Evolutionary conservation across 2,888 invertebrate species (phyloP), one percentile per base, ranked within the genome.

Genomic region (Chrysotoxum bicinctum): DNA sequence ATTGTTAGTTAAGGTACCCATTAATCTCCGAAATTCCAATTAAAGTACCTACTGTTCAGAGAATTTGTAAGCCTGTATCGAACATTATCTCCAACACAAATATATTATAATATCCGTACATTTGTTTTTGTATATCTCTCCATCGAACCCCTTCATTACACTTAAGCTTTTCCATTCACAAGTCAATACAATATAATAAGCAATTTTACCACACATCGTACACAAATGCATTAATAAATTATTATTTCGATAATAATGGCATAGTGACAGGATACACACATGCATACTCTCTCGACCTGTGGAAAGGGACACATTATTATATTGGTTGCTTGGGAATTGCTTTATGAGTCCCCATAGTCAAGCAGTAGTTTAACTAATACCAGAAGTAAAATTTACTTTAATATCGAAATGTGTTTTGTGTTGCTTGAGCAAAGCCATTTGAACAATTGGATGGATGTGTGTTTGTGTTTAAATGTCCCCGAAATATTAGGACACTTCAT

Each of bases 401-500:
- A 30, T 64, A 73, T 40, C 73, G 40, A 64, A 78, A 56, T 70
- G 43, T 32, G 23, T 30, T 45, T 7, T 32, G 1, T 32, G 43
- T 64, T 58, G 37, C 50, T 73, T 68, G 14, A 74, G 45, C 12
- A 40, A 58, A 72, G 45, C 64, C 48, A 64, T 64, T 66, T 66
- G 21, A 35, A 32, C 45, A 32, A 32, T 48, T 66, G 64, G 64
- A 45, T 62, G 43, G 60, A n/a, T 50, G 73, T 50, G 40, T 54
- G 70, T 58, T 14, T 35, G 37, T 56, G 45, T 64, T 56, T 78
- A 48, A 62, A 12, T 52, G 52, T 69, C 75, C 70, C 75, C 58
- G 54, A 84, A 80, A 79, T 80, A 81, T 85, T 81, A 81, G 81
- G 64, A 81, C 85, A 85, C 85, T 85, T 76, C 85, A 85, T 85